Percentiles rank a stretch among this genome's conserved stretches.
phyloP scores from a whole-genome alignment of 2,113 vertebrate species.

The Sinocyclocheilus grahami region DNA sequence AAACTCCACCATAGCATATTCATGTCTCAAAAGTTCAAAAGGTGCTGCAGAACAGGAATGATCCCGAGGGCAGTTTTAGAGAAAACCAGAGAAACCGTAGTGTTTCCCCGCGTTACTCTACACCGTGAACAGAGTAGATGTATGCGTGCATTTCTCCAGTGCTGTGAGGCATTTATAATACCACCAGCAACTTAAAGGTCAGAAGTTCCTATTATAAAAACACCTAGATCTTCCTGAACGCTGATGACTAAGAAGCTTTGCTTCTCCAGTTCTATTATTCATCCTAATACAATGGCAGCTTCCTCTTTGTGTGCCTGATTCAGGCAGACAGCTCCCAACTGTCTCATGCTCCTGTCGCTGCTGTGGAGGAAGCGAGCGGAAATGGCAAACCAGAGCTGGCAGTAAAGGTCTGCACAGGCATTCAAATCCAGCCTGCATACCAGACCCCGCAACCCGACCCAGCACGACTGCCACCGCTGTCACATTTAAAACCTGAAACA shows the following conservation, averaged over 20 bases:
- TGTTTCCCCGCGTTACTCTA: not conserved
- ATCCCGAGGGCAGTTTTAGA: too few species aligned
- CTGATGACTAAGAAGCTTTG: conserved; percentile 2
- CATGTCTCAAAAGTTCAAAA: too few species aligned
- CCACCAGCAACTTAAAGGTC: conserved; percentile 34
- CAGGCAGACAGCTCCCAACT: conserved; percentile 5
- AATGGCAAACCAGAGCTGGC: not conserved
- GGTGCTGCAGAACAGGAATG: too few species aligned
- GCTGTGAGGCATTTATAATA: conserved; percentile 22
- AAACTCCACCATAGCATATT: too few species aligned
- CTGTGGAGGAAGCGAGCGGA: conserved; percentile 11
- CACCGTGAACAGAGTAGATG: not conserved
- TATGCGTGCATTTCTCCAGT: not conserved
- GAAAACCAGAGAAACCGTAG: not conserved
- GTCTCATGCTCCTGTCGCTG: conserved; percentile 28
- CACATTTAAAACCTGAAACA: not conserved
- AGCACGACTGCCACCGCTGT: not conserved
- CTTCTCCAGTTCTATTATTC: not conserved
- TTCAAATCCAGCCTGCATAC: not conserved
- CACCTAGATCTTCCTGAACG: not conserved
- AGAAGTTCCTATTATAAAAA: conserved; percentile 15
- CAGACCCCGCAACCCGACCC: not conserved
- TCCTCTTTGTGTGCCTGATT: conserved; percentile 1
- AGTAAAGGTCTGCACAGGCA: not conserved
- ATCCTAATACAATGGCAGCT: conserved; percentile 17